Evolutionary conservation across 2,113 vertebrate genomes (phyloP), one percentile per base, ranked within the genome.

Genomic region (Xenopus borealis): DNA sequence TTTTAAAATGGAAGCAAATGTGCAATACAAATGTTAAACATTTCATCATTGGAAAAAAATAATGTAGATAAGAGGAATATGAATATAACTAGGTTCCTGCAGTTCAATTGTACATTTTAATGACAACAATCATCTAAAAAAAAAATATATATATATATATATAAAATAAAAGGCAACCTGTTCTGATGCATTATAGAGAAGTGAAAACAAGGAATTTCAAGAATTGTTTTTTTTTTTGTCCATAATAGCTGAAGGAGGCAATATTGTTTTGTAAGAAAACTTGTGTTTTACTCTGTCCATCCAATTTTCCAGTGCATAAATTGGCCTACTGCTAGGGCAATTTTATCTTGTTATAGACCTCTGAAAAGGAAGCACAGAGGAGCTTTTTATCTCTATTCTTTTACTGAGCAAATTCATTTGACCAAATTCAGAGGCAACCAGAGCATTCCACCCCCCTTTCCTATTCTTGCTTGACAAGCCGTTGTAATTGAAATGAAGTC

Each of bases 401-500:
- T 27, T 87, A 88, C 79, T 81, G 84, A 86, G 87, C 76, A 78
- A 82, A 85, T 79, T 71, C 85, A 82, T 86, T 81, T 80, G 84
- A 79, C 71, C 75, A 83, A 89, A 93, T 91, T 93, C 91, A 87
- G 89, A 90, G 86, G 88, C 91, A 93, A 88, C 82, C 86, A 90
- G 82, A 78, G 81, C 55, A 19, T 33, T 63, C 13, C 46, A 14
- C 16, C 20, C 81, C 80, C 50, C 66, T n/a, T 27, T 58, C 16
- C n/a, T 33, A 81, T 81, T 88, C 88, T 81, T 82, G 45, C 84
- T 85, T 89, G 92, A 89, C 89, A 91, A 95, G 92, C 94, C 93
- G 92, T 95, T 85, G 83, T 98, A 97, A 97, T 96, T 97, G 94
- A 98, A 97, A 98, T 93, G 93, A 94, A 93, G 92, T 93, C 94